Evolutionary conservation across 2,797 vertebrate genomes (phyloP).

Genomic region (Carapus acus): DNA sequence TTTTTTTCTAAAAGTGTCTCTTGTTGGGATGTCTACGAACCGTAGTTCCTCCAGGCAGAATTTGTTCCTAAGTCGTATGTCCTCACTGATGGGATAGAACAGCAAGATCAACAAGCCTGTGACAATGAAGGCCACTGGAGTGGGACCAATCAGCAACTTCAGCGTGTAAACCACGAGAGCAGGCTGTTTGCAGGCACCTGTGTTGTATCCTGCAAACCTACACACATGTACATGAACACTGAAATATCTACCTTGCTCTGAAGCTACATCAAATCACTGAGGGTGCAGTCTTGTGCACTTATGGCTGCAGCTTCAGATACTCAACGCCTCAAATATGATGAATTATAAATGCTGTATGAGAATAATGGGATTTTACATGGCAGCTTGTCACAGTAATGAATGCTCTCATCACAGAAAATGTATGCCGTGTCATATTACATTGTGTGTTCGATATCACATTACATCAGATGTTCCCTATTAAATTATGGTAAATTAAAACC

Average conservation of each 20-base stretch:
- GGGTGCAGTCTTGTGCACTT: slow-evolving; percentile 3
- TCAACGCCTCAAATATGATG: slow-evolving; percentile 13
- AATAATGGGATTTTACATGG: slow-evolving; percentile 16
- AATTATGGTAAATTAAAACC: too few species aligned
- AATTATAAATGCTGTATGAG: slow-evolving; percentile 15
- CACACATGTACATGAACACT: slow-evolving; percentile 22
- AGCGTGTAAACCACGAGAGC: slow-evolving; percentile 81
- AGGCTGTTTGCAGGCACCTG: slow-evolving; percentile 82
- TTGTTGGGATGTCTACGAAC: slow-evolving; percentile 66
- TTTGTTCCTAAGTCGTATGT: slow-evolving; percentile 76
- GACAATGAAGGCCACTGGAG: slow-evolving; percentile 85
- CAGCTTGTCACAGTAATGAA: slow-evolving; percentile 13
- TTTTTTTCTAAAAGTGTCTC: neutral
- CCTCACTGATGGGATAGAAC: slow-evolving; percentile 83
- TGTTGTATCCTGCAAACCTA: slow-evolving; percentile 89
- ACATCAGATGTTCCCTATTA: too few species aligned
- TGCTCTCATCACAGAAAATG: neutral
- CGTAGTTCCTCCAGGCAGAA: slow-evolving; percentile 78
- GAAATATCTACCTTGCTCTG: slow-evolving; percentile 1
- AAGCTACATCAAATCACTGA: slow-evolving; percentile 22
- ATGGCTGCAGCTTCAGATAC: slow-evolving; percentile 20
- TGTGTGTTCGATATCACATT: too few species aligned
- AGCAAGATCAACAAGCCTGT: slow-evolving; percentile 83
- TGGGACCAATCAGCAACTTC: slow-evolving; percentile 86
- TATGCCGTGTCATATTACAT: too few species aligned